A percentile compares a stretch with the other conserved stretches of the same genome.
These are phyloP conservation scores for Pentalonia nigronervosa DNA, from an alignment of 1,140 invertebrate genomes.

Conservation along the genomic window DNA sequence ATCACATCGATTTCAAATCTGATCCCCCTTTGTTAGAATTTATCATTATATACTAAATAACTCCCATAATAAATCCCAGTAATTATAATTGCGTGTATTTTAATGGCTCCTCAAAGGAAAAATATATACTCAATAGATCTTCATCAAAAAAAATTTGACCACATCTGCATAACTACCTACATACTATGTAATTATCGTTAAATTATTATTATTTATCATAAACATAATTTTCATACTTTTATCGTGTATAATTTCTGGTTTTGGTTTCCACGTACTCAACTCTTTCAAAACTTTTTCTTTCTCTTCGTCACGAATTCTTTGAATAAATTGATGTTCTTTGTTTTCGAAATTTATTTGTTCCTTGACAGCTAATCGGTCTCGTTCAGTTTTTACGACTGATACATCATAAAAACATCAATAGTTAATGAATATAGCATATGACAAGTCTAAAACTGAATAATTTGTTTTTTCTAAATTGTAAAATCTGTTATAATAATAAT, in stretches of 20 bases:
- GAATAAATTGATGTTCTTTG: constrained; percentile 67
- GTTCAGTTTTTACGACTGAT: constrained; percentile 63
- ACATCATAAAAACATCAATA: background rate
- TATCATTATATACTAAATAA: too few species aligned
- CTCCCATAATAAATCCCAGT: background rate
- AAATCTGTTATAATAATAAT: too few species aligned
- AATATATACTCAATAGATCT: background rate
- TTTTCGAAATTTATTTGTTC: constrained; percentile 71
- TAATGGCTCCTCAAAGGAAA: background rate
- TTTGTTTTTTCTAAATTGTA: too few species aligned
- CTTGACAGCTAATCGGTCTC: constrained; percentile 68
- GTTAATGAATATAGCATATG: too few species aligned
- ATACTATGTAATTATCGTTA: too few species aligned
- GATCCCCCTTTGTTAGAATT: too few species aligned
- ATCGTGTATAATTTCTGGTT: constrained; percentile 4
- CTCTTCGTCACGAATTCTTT: constrained; percentile 68
- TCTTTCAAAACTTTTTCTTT: constrained; percentile 72
- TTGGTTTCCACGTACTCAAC: constrained; percentile 71
- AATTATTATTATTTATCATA: background rate
- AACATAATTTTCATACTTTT: background rate
- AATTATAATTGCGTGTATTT: background rate
- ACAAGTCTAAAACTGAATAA: too few species aligned
- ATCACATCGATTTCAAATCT: too few species aligned
- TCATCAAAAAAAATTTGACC: too few species aligned
- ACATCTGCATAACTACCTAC: too few species aligned